These are phyloP conservation scores for Keiferia lycopersicella DNA, from an alignment of 2,888 invertebrate genomes.

Conservation along the genomic window DNA sequence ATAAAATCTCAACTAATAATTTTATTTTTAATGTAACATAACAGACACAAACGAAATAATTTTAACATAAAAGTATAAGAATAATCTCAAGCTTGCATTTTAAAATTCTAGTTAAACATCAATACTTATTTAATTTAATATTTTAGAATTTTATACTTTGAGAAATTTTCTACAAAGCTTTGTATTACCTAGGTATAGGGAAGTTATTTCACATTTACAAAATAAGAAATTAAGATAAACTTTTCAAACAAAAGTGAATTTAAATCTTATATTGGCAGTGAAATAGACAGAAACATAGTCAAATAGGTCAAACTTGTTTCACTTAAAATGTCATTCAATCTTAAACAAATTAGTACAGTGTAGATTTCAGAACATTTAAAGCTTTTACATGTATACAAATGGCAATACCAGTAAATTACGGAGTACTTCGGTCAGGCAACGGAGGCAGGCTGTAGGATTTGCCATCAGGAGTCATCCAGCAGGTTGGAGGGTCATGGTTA, in stretches of 20 bases:
- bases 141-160: neutral
- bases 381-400: conserved; percentile 4
- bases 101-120: neutral
- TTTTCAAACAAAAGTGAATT: conserved; percentile 2
- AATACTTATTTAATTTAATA: neutral
- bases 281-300: neutral
- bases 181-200: neutral
- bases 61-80: conserved; percentile 1
- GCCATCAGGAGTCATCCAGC: conserved; percentile 78
- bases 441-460: conserved; percentile 73
- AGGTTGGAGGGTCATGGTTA: conserved; percentile 75
- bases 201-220: conserved; percentile 2
- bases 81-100: conserved; percentile 19
- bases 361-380: neutral
- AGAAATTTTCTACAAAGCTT: neutral
- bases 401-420: conserved; percentile 33
- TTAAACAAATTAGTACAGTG: neutral
- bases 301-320: neutral
- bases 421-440: conserved; percentile 56
- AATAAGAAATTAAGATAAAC: neutral
- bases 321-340: neutral
- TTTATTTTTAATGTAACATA: neutral
- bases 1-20: conserved; percentile 6
- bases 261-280: conserved; percentile 14
- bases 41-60: neutral